Conservation (phyloP, 1,140 invertebrate genomes). For the Amyelois transitella region DNA sequence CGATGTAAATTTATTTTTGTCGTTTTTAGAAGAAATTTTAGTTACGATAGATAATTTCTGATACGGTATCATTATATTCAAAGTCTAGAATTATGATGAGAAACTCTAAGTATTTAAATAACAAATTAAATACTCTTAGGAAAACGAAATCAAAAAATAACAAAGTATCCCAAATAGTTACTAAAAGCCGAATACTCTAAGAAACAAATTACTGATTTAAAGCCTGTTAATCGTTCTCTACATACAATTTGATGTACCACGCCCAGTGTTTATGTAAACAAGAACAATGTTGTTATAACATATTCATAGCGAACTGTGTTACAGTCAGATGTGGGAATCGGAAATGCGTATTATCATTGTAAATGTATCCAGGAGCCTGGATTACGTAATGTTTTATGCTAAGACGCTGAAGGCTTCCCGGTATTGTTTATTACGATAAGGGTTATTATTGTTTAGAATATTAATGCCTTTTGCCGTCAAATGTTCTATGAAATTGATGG, state of each 20-base stretch:
- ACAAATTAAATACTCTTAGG: too few relatives aligned
- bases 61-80: too few relatives aligned
- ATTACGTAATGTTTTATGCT: neutral
- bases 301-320: neutral
- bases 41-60: too few relatives aligned
- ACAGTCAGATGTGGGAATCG: slow-evolving; percentile 6
- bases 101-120: too few relatives aligned
- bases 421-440: neutral
- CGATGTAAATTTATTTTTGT: too few relatives aligned
- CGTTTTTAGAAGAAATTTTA: too few relatives aligned
- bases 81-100: too few relatives aligned
- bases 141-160: too few relatives aligned
- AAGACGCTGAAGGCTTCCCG: neutral
- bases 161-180: too few relatives aligned
- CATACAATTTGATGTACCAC: neutral
- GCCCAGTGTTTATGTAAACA: neutral
- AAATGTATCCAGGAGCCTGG: neutral
- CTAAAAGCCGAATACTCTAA: too few relatives aligned
- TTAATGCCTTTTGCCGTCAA: neutral
- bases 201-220: too few relatives aligned
- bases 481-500: too few relatives aligned
- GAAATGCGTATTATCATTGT: slow-evolving; percentile 9
- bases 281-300: neutral
- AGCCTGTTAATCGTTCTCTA: neutral
- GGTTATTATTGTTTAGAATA: neutral